Percentiles rank a stretch among this genome's conserved stretches.
Evolutionary conservation across 2,888 invertebrate genomes (phyloP).

Genomic region (Aplocera efformata): DNA sequence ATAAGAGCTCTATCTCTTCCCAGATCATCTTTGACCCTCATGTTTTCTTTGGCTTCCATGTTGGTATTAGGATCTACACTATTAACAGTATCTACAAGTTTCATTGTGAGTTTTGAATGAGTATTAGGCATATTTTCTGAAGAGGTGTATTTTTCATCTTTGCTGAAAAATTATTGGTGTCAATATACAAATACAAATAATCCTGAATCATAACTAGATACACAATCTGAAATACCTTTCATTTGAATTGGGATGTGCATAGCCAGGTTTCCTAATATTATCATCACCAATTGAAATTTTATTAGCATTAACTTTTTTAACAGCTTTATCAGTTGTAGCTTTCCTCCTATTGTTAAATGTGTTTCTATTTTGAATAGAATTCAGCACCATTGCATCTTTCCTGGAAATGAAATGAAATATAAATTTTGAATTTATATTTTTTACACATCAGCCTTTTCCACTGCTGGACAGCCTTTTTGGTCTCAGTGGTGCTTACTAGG

Average conservation of each 20-base stretch:
- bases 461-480: too few species aligned
- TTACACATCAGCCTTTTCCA: too few species aligned
- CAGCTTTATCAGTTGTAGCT: slow-evolving; percentile 17
- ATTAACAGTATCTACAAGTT: slow-evolving; percentile 11
- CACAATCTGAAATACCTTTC: slow-evolving; percentile 5
- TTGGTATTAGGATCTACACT: slow-evolving; percentile 14
- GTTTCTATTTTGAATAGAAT: slow-evolving; percentile 43
- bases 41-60: slow-evolving; percentile 35
- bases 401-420: slow-evolving; percentile 41
- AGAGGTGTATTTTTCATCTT: not conserved
- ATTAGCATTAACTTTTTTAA: slow-evolving; percentile 11
- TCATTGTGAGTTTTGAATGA: slow-evolving; percentile 6
- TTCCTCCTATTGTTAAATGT: slow-evolving; percentile 5
- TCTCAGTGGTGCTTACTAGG: too few species aligned
- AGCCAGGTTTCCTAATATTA: slow-evolving; percentile 3
- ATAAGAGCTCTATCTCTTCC: slow-evolving; percentile 30
- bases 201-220: not conserved
- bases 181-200: too few species aligned
- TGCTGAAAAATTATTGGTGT: not conserved
- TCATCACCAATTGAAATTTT: slow-evolving; percentile 3
- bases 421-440: too few species aligned
- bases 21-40: slow-evolving; percentile 12
- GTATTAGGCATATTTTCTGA: not conserved
- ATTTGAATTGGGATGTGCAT: not conserved
- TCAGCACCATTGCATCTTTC: slow-evolving; percentile 57